Evolutionary conservation across 2,113 vertebrate species (phyloP), one percentile per base, ranked within the genome.

Genomic region (Limanda limanda): DNA sequence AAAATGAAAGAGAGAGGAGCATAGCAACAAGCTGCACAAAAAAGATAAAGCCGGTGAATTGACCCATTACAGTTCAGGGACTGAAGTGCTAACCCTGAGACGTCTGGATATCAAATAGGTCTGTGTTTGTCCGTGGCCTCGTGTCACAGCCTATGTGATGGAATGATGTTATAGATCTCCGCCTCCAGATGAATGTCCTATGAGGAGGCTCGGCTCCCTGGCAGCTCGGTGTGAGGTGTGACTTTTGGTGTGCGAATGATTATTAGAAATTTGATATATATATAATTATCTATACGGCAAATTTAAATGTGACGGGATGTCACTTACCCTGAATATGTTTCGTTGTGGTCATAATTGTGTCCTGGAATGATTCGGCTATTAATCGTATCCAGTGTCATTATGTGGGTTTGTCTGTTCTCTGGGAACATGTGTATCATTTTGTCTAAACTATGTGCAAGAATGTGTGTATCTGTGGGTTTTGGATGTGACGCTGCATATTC

Each of bases 91-190:
- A 74, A 85, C 87, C 90, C 78, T 90, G 78, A 92, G 74, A 86
- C 8, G 80, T 91, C 85, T 27, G 73, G 76, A 75, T 83, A 77
- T 89, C 68, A 90, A 73, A 87, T 80, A 48, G 63, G 54, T 48
- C 72, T 63, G 61, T 78, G 21, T 35, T 40, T 67, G 90, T 60
- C 82, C 83, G 55, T 88, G 89, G 80, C 85, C 86, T 82, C 64
- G 3, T 78, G 78, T 74, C 88, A 82, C 59, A 65, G 40, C 73
- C 21, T 58, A 20, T 75, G 35, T 80, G 65, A 84, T 59, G 37
- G 59, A 81, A 54, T 74, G 62, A 74, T 67, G 18, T 65, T 51
- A 71, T 71, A 54, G 17, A 85, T 80, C 58, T 64, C 27, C 71
- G 23, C 37, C 68, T 63, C 45, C 58, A 79, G 54, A 85, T 72